Evolutionary conservation across 2,888 invertebrate genomes (phyloP), one percentile per base, ranked within the genome.

Genomic region (Acleris literana): DNA sequence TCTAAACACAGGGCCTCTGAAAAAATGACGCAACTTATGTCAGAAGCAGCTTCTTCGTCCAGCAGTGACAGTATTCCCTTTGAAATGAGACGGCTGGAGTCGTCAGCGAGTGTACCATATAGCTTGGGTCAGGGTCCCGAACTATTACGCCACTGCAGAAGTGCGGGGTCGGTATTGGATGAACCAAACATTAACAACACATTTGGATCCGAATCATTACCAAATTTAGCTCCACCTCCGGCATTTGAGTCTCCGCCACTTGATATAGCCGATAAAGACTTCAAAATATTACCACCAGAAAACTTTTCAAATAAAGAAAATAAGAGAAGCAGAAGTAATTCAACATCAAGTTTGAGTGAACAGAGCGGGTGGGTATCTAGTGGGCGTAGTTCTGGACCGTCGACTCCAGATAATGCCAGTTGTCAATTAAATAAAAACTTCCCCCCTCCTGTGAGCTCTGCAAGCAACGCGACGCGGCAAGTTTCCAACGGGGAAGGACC

Each of bases 341-440:
- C 95, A 9, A 95, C 95, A 0, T 94, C 95, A 17, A 95, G 95
- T 67, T 86, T 96, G 68, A 97, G 97, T 76, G 97, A 97, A 84
- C 96, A 96, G 84, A 97, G 97, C 78, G 97, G 97, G 1, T 97
- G 97, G 97, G 97, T 97, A 0, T 97, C 97, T 39, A 97, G 96
- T 75, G 94, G 95, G 53, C 93, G 94, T 52, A 95, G 94, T 77
- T 94, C 95, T 59, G 93, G 93, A 20, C 93, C 93, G n/a, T 94
- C 95, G 0, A 93, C 94, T 61, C 95, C 94, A 5, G 95, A 95
- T 77, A 88, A 89, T 77, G 88, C 85, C 61, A 93, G 87, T 84
- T 89, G 84, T 90, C 93, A 88, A 86, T 92, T 85, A 87, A 93
- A 84, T 79, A 93, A 84, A 84, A 93, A 81, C 78, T 92, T 83